phyloP scores from a whole-genome alignment of 2,113 vertebrate genomes.

The Muntiacus muntjak region DNA sequence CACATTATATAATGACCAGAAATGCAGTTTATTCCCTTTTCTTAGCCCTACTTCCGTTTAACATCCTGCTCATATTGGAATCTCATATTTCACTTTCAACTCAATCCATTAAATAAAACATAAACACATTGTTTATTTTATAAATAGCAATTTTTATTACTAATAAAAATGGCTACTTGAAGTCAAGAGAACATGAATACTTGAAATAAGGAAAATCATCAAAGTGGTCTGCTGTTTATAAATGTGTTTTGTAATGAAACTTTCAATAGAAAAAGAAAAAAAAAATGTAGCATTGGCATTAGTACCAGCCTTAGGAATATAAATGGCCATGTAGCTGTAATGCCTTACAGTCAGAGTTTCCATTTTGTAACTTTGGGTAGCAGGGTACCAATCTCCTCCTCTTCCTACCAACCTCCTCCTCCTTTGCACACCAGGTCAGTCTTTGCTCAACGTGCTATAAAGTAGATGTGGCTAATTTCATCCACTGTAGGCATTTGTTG shows the following conservation, averaged over 20 bases:
- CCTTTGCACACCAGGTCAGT: neutral
- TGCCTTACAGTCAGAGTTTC: neutral
- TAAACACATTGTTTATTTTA: neutral
- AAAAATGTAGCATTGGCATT: neutral
- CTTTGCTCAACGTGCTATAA: neutral
- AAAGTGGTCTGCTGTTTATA: neutral
- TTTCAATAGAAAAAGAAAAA: neutral
- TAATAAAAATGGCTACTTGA: neutral
- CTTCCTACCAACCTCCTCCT: neutral
- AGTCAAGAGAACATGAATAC: neutral
- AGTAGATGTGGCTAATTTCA: neutral
- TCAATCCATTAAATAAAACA: neutral
- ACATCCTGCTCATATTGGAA: neutral
- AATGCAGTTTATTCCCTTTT: neutral
- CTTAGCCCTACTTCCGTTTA: neutral
- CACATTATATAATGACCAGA: neutral
- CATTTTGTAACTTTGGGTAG: neutral
- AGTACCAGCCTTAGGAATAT: neutral
- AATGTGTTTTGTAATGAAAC: neutral
- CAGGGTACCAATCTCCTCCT: neutral
- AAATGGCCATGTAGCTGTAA: neutral
- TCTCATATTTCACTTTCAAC: neutral
- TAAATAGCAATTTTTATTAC: neutral
- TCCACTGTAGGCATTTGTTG: neutral
- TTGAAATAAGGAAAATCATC: conserved; percentile 2